A percentile compares a stretch with the other conserved stretches of the same genome.
These are phyloP conservation scores for Linnaemya tessellans DNA, from an alignment of 2,888 invertebrate genomes.

Conservation along the genomic window DNA sequence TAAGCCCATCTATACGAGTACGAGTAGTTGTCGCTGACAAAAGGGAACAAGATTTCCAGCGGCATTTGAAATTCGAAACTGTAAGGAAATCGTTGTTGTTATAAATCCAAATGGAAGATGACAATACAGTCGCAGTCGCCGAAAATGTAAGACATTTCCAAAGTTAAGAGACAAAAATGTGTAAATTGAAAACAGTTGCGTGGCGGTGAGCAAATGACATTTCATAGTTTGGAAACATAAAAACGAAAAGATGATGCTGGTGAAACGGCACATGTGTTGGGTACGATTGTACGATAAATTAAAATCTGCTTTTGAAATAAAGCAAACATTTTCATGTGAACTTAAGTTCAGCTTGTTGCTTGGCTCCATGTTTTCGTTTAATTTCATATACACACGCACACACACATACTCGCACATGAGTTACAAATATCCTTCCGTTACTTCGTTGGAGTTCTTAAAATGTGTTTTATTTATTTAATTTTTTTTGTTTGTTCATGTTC, in stretches of 20 bases:
- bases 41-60: not conserved
- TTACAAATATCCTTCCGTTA: slow-evolving; percentile 26
- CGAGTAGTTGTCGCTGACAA: not conserved
- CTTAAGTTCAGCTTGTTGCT: slow-evolving; percentile 18
- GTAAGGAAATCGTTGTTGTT: slow-evolving; percentile 49
- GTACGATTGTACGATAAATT: slow-evolving; percentile 14
- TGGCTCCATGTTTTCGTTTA: slow-evolving; percentile 11
- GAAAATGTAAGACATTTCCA: slow-evolving; percentile 23
- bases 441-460: slow-evolving; percentile 73
- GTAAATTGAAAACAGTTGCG: slow-evolving; percentile 64
- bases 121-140: slow-evolving; percentile 20
- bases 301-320: slow-evolving; percentile 35
- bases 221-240: not conserved
- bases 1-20: not conserved
- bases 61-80: slow-evolving; percentile 61
- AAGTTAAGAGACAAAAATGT: slow-evolving; percentile 31
- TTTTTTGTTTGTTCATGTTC: slow-evolving; percentile 25
- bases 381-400: too few species aligned
- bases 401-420: not conserved
- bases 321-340: slow-evolving; percentile 1
- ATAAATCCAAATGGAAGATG: slow-evolving; percentile 7
- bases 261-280: slow-evolving; percentile 39
- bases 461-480: too few species aligned
- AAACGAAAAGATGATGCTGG: not conserved
- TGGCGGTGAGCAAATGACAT: slow-evolving; percentile 47